Evolutionary conservation across 1,140 invertebrate species (phyloP).

Genomic region (Macrobrachium rosenbergii): DNA sequence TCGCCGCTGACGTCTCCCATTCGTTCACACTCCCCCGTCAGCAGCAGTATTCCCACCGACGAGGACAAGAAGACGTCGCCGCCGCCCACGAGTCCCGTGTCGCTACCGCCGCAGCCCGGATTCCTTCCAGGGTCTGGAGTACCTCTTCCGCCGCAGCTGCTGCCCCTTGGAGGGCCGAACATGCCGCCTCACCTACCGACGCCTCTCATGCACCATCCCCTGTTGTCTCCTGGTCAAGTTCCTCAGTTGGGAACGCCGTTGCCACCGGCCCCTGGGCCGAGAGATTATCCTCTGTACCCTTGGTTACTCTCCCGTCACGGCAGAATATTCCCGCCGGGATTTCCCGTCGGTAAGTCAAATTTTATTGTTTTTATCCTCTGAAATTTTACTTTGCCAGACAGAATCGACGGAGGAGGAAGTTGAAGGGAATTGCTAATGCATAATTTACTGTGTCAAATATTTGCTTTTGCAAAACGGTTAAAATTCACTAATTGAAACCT

Average conservation of each 20-base stretch:
- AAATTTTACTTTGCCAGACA: too few species aligned
- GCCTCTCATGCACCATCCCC: slow-evolving; percentile 48
- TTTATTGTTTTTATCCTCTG: not conserved
- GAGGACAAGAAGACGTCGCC: slow-evolving; percentile 51
- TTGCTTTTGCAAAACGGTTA: too few species aligned
- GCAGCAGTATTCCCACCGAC: not conserved
- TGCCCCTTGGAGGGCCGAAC: slow-evolving; percentile 36
- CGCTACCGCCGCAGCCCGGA: slow-evolving; percentile 25
- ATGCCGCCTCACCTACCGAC: slow-evolving; percentile 41
- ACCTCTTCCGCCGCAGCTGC: slow-evolving; percentile 31
- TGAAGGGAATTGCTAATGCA: too few species aligned
- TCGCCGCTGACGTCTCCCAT: slow-evolving; percentile 46
- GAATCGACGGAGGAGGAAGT: too few species aligned
- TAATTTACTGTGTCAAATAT: too few species aligned
- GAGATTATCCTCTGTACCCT: slow-evolving; percentile 81
- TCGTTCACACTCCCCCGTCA: slow-evolving; percentile 23
- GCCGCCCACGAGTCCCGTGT: slow-evolving; percentile 37
- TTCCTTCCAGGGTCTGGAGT: slow-evolving; percentile 41
- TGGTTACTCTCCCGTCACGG: slow-evolving; percentile 92
- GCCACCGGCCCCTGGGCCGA: slow-evolving; percentile 43
- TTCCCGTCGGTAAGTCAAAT: slow-evolving; percentile 55
- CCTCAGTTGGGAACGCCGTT: slow-evolving; percentile 59
- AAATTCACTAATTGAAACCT: too few species aligned
- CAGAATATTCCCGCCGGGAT: slow-evolving; percentile 78
- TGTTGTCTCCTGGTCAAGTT: slow-evolving; percentile 44